These are phyloP conservation scores for Hirtodrosophila histrioides DNA, from an alignment of 2,888 invertebrate species.

Conservation along the genomic window DNA sequence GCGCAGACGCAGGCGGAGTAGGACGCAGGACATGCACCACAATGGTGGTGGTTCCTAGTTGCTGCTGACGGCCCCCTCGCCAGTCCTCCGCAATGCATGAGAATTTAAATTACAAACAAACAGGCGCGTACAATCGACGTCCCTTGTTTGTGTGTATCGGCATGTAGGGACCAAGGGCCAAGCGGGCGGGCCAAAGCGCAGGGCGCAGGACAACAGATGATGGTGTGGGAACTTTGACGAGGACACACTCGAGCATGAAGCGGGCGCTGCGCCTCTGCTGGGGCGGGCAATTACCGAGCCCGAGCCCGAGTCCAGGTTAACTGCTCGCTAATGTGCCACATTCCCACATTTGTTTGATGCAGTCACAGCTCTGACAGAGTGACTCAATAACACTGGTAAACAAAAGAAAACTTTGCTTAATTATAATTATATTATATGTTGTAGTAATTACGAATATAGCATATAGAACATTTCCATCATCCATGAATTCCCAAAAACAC, in stretches of 20 bases:
- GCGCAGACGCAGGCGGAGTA: conserved; percentile 70
- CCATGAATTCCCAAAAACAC: too few relatives aligned
- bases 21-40: conserved; percentile 63
- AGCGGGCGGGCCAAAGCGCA: conserved; percentile 4
- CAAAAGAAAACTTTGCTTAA: too few relatives aligned
- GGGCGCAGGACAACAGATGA: conserved; percentile 56
- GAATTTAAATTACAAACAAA: conserved; percentile 77
- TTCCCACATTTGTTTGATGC: conserved; percentile 57
- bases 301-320: conserved; percentile 53
- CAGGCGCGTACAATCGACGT: conserved; percentile 52
- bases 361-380: conserved; percentile 22
- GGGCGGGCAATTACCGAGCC: conserved; percentile 52
- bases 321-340: conserved; percentile 57
- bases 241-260: conserved; percentile 73
- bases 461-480: too few relatives aligned
- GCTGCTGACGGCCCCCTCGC: conserved; percentile 50
- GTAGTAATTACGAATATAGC: too few relatives aligned
- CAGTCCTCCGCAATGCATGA: conserved; percentile 62
- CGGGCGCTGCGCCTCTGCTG: conserved; percentile 36
- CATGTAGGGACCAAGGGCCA: conserved; percentile 51
- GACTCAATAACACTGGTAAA: conserved; percentile 30
- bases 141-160: conserved; percentile 66
- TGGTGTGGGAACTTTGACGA: conserved; percentile 71
- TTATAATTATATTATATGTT: too few relatives aligned
- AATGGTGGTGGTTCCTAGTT: conserved; percentile 47